These are phyloP conservation scores for Poeciliopsis paucimaculata DNA, from an alignment of 2,797 vertebrate genomes.

Conservation along the genomic window DNA sequence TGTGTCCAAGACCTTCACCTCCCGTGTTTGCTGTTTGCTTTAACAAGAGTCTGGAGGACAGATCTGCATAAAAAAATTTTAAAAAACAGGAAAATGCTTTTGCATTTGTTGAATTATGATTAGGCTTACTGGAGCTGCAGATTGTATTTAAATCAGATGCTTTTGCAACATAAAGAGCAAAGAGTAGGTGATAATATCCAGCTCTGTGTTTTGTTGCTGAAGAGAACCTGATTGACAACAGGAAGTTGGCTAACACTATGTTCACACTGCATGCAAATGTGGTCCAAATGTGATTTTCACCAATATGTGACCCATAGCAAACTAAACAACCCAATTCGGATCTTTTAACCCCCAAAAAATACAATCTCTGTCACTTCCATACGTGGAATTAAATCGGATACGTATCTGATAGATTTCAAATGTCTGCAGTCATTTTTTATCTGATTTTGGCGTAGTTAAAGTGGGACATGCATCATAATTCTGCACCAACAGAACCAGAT, in stretches of 20 bases:
- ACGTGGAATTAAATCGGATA: no score
- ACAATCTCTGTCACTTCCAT: no score
- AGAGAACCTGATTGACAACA: background rate
- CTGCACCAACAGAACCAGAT: no score
- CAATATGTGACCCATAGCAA: no score
- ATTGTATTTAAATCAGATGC: constrained; percentile 4
- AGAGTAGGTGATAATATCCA: constrained; percentile 14
- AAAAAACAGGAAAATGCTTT: constrained; percentile 54
- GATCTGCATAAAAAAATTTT: background rate
- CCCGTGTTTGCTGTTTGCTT: constrained; percentile 45
- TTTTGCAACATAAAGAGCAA: constrained; percentile 28
- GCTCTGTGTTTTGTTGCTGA: background rate
- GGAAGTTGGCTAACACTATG: background rate
- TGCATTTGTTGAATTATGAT: constrained; percentile 61
- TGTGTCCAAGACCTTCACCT: constrained; percentile 31
- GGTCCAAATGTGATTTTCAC: no score
- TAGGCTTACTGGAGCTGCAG: constrained; percentile 47
- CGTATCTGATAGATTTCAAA: no score
- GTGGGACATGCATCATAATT: no score
- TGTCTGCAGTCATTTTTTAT: no score
- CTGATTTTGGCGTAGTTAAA: no score
- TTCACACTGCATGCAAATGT: no score
- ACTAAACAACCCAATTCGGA: no score
- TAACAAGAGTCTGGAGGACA: constrained; percentile 52
- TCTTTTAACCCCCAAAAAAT: no score